A percentile compares a stretch with the other conserved stretches of the same genome.
Conservation (phyloP, 1,140 invertebrate genomes). For the Copidosoma floridanum region DNA sequence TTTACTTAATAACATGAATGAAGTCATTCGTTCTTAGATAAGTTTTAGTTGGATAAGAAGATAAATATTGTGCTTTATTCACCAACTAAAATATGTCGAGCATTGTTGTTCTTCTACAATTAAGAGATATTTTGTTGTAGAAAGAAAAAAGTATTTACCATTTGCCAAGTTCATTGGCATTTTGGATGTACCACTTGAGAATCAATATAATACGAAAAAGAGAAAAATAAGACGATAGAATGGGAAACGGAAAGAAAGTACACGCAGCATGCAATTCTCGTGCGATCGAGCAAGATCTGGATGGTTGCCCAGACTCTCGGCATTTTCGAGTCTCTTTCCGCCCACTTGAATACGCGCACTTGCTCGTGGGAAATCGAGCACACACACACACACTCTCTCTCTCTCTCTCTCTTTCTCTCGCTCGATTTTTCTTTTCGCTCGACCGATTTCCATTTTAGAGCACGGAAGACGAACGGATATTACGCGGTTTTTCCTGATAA, state of each 20-base stretch:
- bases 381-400: not conserved
- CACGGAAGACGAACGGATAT: slow-evolving; percentile 25
- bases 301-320: slow-evolving; percentile 15
- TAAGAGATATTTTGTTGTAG: too few relatives aligned
- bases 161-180: too few relatives aligned
- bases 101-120: too few relatives aligned
- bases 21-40: too few relatives aligned
- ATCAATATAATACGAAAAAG: too few relatives aligned
- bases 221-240: too few relatives aligned
- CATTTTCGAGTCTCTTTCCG: slow-evolving; percentile 21
- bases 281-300: slow-evolving; percentile 20
- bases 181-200: too few relatives aligned
- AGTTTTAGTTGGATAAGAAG: too few relatives aligned
- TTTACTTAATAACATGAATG: too few relatives aligned
- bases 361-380: slow-evolving; percentile 4
- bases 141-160: too few relatives aligned
- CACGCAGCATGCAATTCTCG: not conserved
- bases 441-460: slow-evolving; percentile 23
- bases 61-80: too few relatives aligned
- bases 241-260: slow-evolving; percentile 7
- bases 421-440: not conserved
- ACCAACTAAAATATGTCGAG: too few relatives aligned
- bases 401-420: not conserved
- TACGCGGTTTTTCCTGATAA: slow-evolving; percentile 25
- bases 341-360: slow-evolving; percentile 9